phyloP scores from a whole-genome alignment of 2,797 vertebrate genomes.

The Pangasius sanitwongsei region DNA sequence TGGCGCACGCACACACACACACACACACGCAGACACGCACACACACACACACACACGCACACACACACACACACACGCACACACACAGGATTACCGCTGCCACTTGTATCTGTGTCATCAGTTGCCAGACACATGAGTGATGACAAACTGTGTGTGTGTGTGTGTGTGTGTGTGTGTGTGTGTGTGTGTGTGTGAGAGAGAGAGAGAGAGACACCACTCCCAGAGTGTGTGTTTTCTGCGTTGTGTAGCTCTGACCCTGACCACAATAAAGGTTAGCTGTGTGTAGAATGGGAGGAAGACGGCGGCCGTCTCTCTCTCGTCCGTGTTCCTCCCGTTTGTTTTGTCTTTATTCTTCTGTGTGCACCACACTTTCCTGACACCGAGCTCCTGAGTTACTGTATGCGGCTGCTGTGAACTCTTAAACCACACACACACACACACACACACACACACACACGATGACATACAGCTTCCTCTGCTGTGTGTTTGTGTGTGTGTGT shows the following conservation, averaged over 20 bases:
- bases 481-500: neutral
- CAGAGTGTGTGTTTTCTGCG: neutral
- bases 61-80: conserved; percentile 20
- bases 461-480: neutral
- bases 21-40: neutral
- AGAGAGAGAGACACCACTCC: neutral
- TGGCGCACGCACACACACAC: neutral
- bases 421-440: conserved; percentile 12
- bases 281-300: conserved; percentile 54
- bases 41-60: neutral
- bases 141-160: conserved; percentile 40
- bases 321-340: conserved; percentile 33
- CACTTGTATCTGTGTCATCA: conserved; percentile 21
- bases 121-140: conserved; percentile 42
- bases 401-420: neutral
- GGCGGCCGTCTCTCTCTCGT: conserved; percentile 27
- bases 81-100: conserved; percentile 1
- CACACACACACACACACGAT: neutral
- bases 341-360: conserved; percentile 45
- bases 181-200: neutral
- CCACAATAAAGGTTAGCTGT: conserved; percentile 60
- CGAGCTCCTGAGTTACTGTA: conserved; percentile 32
- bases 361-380: conserved; percentile 42
- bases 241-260: conserved; percentile 50
- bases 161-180: conserved; percentile 34